phyloP scores from a whole-genome alignment of 2,113 vertebrate species.

The Colossoma macropomum region DNA sequence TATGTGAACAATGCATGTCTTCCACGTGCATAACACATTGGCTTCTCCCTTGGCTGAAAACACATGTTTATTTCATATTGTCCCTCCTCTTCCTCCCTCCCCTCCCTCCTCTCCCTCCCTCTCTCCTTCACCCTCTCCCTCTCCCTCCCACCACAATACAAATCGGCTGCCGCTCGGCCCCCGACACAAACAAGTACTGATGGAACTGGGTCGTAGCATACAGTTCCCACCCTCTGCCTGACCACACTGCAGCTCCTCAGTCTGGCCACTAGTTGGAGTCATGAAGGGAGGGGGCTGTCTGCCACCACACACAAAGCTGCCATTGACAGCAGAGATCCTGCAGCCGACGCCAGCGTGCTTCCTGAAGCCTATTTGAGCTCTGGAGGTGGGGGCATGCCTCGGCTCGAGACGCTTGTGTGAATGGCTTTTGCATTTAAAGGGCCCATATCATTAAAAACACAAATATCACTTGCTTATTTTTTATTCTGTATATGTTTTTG shows the following conservation, averaged over 20 bases:
- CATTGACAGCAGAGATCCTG: slow-evolving; percentile 39
- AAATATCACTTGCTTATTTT: no score
- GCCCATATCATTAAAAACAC: neutral
- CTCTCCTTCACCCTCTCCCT: neutral
- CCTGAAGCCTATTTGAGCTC: slow-evolving; percentile 30
- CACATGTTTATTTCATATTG: slow-evolving; percentile 56
- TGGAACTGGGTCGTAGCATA: slow-evolving; percentile 75
- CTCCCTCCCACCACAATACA: slow-evolving; percentile 50
- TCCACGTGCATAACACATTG: slow-evolving; percentile 14
- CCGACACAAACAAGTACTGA: slow-evolving; percentile 75
- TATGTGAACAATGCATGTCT: neutral
- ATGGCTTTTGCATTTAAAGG: slow-evolving; percentile 11
- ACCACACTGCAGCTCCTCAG: slow-evolving; percentile 48
- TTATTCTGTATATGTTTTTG: no score
- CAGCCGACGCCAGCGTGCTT: slow-evolving; percentile 26
- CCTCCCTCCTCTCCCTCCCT: neutral
- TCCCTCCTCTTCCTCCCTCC: neutral
- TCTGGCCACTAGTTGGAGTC: slow-evolving; percentile 52
- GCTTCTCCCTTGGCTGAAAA: slow-evolving; percentile 40
- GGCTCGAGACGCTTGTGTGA: neutral
- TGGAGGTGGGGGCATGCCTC: slow-evolving; percentile 19
- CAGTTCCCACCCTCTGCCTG: slow-evolving; percentile 55
- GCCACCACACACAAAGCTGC: slow-evolving; percentile 55
- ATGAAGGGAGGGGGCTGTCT: neutral
- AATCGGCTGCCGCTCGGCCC: slow-evolving; percentile 62